These are phyloP conservation scores for Xanthostigma xanthostigma DNA, from an alignment of 2,888 invertebrate genomes.

Conservation along the genomic window DNA sequence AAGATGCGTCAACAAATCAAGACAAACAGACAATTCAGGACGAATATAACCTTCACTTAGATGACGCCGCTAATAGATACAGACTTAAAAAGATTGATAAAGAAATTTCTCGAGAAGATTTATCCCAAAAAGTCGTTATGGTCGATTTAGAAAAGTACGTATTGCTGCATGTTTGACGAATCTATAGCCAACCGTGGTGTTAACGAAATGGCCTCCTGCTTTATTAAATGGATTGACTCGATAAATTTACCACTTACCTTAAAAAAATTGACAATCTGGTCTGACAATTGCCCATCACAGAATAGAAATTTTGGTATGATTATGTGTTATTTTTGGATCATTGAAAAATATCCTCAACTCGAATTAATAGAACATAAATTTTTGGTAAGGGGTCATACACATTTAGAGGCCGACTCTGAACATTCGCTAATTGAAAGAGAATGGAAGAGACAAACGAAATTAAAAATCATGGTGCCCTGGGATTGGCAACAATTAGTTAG, in stretches of 20 bases:
- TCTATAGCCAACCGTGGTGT: slow-evolving; percentile 12
- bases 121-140: slow-evolving; percentile 8
- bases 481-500: slow-evolving; percentile 7
- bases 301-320: slow-evolving; percentile 4
- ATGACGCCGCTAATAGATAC: slow-evolving; percentile 10
- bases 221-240: slow-evolving; percentile 10
- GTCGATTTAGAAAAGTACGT: slow-evolving; percentile 12
- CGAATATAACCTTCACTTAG: slow-evolving; percentile 9
- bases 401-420: slow-evolving; percentile 3
- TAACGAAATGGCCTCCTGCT: slow-evolving; percentile 14
- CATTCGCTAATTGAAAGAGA: slow-evolving; percentile 8
- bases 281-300: slow-evolving; percentile 4
- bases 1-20: background rate
- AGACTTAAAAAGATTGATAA: slow-evolving; percentile 9
- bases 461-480: slow-evolving; percentile 7
- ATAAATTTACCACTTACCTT: too few relatives aligned
- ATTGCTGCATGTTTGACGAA: slow-evolving; percentile 13
- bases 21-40: slow-evolving; percentile 2
- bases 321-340: too few relatives aligned
- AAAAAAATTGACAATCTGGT: too few relatives aligned
- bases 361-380: too few relatives aligned
- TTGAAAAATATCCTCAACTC: too few relatives aligned
- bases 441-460: slow-evolving; percentile 4
- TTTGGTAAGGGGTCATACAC: background rate
- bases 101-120: slow-evolving; percentile 3